These are phyloP conservation scores for Ophiothrix spiculata DNA, from an alignment of 35 echinoderm and acorn worm species.

Conservation along the genomic window DNA sequence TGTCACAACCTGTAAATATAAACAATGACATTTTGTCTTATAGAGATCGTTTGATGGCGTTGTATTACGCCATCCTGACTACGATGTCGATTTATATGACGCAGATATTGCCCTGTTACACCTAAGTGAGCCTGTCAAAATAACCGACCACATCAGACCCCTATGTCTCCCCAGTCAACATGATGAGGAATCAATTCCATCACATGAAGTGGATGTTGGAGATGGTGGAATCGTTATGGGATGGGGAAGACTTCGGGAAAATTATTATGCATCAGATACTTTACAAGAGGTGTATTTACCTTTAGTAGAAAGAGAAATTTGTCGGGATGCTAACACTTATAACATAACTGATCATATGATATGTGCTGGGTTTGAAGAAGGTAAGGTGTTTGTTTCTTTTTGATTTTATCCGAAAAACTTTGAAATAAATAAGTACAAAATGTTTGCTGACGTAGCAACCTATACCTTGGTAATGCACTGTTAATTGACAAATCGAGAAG, in stretches of 20 bases:
- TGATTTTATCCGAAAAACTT: too few species aligned
- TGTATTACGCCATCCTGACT: neutral
- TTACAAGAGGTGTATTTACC: conserved; percentile 15
- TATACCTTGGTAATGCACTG: too few species aligned
- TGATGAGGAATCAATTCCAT: neutral
- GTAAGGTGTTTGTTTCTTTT: too few species aligned
- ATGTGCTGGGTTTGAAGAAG: neutral
- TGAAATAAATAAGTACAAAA: too few species aligned
- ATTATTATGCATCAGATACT: neutral
- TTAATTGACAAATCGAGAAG: too few species aligned
- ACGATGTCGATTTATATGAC: neutral
- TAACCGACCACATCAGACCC: neutral
- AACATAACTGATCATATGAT: conserved; percentile 19
- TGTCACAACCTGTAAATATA: too few species aligned
- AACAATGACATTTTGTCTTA: too few species aligned
- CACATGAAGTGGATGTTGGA: neutral
- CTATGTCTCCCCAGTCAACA: neutral
- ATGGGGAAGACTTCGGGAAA: neutral
- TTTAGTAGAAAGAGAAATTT: neutral
- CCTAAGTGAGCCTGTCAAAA: neutral
- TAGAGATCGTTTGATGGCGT: conserved; percentile 1
- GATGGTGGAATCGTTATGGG: neutral
- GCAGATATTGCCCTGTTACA: conserved; percentile 19
- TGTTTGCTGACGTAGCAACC: too few species aligned
- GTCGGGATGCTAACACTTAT: neutral